Conservation (phyloP, 2,113 vertebrate genomes). For the Talpa occidentalis region DNA sequence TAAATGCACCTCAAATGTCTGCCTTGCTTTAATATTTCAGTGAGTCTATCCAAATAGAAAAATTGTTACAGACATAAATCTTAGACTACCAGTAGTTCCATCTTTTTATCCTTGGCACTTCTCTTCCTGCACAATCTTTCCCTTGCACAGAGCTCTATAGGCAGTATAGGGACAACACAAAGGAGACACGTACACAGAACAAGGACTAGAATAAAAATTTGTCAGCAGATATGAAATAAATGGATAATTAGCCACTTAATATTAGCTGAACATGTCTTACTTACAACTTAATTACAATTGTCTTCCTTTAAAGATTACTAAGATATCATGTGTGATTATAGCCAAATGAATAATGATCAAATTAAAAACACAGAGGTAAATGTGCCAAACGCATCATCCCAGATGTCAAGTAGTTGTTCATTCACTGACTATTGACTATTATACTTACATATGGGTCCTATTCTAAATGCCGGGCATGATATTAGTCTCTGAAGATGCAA, state of each 20-base stretch:
- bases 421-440: background rate
- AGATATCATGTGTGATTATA: background rate
- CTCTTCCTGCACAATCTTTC: background rate
- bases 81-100: background rate
- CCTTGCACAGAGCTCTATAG: background rate
- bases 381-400: background rate
- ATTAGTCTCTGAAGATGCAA: background rate
- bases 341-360: background rate
- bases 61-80: background rate
- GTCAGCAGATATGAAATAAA: background rate
- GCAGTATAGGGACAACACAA: background rate
- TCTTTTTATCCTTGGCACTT: background rate
- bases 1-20: constrained; percentile 7
- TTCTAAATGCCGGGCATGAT: background rate
- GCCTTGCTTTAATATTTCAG: constrained; percentile 27
- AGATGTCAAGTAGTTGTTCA: background rate
- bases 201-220: background rate
- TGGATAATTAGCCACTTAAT: background rate
- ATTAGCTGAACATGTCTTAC: background rate
- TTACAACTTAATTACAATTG: background rate
- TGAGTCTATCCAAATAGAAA: constrained; percentile 50
- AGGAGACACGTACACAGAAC: background rate
- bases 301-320: constrained; percentile 31
- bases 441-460: background rate
- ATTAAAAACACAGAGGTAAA: constrained; percentile 1